Percentiles rank a stretch among this genome's conserved stretches.
These are phyloP conservation scores for Delphinapterus leucas DNA, from an alignment of 2,113 vertebrate genomes.

Conservation along the genomic window DNA sequence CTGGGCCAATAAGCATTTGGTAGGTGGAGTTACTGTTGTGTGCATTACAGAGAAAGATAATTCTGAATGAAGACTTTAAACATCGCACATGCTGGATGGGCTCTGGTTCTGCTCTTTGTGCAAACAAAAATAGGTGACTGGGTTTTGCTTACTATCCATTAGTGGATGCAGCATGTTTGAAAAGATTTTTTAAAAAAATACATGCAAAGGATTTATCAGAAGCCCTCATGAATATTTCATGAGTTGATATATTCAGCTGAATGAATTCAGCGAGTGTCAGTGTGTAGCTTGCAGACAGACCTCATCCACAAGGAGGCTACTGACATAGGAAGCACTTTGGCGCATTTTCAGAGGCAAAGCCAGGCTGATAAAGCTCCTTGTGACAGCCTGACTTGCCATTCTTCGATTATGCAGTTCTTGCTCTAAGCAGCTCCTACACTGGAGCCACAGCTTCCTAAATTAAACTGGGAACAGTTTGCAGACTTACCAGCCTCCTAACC, in stretches of 20 bases:
- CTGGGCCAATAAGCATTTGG: constrained; percentile 83
- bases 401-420: constrained; percentile 50
- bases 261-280: constrained; percentile 83
- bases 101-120: constrained; percentile 42
- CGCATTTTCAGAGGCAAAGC: constrained; percentile 82
- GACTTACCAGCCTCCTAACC: constrained; percentile 56
- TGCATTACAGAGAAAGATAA: constrained; percentile 78
- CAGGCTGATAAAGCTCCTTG: constrained; percentile 71
- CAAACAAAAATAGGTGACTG: constrained; percentile 2
- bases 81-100: constrained; percentile 34
- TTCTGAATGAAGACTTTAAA: constrained; percentile 82
- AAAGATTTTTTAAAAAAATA: constrained; percentile 2
- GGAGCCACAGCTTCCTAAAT: constrained; percentile 50
- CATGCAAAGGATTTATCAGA: constrained; percentile 78
- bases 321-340: constrained; percentile 77
- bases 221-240: constrained; percentile 83
- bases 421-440: constrained; percentile 65
- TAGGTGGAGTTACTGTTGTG: constrained; percentile 85
- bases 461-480: constrained; percentile 59
- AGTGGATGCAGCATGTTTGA: background rate
- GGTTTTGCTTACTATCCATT: background rate
- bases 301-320: constrained; percentile 82
- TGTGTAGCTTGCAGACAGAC: constrained; percentile 82
- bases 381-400: constrained; percentile 69
- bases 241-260: constrained; percentile 83